Evolutionary conservation across 2,113 vertebrate species (phyloP), one percentile per base, ranked within the genome.

Genomic region (Agapornis roseicollis): DNA sequence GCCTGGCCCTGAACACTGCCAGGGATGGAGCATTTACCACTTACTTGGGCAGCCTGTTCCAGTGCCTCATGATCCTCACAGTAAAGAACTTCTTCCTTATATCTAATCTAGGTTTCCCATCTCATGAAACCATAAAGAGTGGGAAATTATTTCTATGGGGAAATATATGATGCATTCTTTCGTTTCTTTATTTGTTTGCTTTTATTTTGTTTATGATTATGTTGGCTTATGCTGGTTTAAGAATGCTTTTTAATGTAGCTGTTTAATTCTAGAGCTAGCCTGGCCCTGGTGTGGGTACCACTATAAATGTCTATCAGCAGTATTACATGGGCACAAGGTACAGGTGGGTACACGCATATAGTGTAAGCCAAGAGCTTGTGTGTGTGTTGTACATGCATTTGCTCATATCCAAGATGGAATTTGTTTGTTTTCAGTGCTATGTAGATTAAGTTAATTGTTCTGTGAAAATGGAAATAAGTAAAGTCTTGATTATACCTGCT

Each of bases 291-390:
- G 41, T 64, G 68, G 85, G 53, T 47, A 39, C 35, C 35, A 29
- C 58, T 90, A 0, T 80, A 28, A 73, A 41, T 66, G 15, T 56
- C 42, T 50, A 0, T 52, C 70, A 79, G 70, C 81, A n/a, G 2
- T 17, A 25, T n/a, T 50, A 20, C 22, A 19, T 0, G 3, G 44
- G 25, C 53, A 63, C 11, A 17, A 8, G 60, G 10, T 50, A 7
- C 52, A 60, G 23, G 15, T 28, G 44, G 33, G 7, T 70, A 50
- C 44, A 17, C 42, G 24, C 28, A 8, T 20, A 17, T 0, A 61
- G n/a, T 2, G 0, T 65, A n/a, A 0, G 1, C 35, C 1, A 0
- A 85, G 50, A 68, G 35, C 7, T 50, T 79, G 29, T 55, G n/a
- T 19, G 20, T 0, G 0, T 76, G 33, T 85, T 81, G 61, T 52